Percentiles rank a stretch among this genome's conserved stretches.
phyloP scores from a whole-genome alignment of 1,140 invertebrate genomes.

The Fopius arisanus region DNA sequence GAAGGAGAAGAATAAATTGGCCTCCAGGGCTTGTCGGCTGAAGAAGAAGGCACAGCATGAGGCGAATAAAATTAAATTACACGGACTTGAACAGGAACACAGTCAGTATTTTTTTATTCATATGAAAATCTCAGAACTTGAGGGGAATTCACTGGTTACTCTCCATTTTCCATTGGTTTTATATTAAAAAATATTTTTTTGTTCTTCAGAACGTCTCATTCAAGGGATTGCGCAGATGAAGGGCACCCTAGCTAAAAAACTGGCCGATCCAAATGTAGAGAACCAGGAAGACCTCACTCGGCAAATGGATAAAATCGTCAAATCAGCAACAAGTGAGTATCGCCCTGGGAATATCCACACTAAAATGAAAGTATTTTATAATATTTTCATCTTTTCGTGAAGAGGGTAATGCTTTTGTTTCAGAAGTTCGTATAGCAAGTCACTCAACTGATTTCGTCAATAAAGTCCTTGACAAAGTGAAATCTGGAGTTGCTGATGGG shows the following conservation, averaged over 20 bases:
- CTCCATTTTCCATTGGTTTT: constrained; percentile 5
- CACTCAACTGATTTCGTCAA: constrained; percentile 88
- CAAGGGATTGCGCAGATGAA: constrained; percentile 74
- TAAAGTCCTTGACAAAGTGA: constrained; percentile 81
- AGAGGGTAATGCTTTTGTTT: constrained; percentile 49
- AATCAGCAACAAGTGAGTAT: constrained; percentile 71
- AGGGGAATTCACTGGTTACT: too few relatives aligned
- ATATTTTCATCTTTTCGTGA: constrained; percentile 18
- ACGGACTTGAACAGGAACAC: constrained; percentile 92
- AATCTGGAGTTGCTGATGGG: constrained; percentile 71
- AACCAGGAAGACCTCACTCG: constrained; percentile 71
- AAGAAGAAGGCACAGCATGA: constrained; percentile 96
- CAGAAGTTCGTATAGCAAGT: constrained; percentile 81
- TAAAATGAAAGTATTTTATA: background rate
- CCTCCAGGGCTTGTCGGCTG: constrained; percentile 92
- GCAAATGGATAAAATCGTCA: constrained; percentile 73
- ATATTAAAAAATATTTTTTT: constrained; percentile 27
- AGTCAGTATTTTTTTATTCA: constrained; percentile 62
- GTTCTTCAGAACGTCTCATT: constrained; percentile 71
- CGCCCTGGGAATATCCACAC: background rate
- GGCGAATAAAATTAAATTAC: constrained; percentile 94
- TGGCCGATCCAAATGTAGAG: constrained; percentile 65
- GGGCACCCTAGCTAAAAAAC: constrained; percentile 70
- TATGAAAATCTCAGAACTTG: too few relatives aligned
- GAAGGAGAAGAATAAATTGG: constrained; percentile 98